Percentiles rank a stretch among this genome's conserved stretches.
Conservation (phyloP, 1,140 invertebrate genomes). For the Drosophila obscura region DNA sequence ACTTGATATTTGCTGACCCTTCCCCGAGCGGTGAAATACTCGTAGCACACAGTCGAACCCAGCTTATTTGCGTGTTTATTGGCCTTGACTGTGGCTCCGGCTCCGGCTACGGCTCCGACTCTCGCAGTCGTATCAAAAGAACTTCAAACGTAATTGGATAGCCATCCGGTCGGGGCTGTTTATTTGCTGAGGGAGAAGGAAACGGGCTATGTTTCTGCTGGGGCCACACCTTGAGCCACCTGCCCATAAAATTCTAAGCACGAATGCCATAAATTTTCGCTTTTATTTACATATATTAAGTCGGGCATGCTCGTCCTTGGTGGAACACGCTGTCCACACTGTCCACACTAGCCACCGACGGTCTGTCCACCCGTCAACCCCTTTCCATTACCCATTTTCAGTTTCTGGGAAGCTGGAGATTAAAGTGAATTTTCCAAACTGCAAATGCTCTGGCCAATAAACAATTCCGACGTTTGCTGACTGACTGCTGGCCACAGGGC, state of each 20-base stretch:
- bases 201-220: constrained; percentile 16
- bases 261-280: constrained; percentile 76
- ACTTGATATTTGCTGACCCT: constrained; percentile 44
- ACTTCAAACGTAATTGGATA: constrained; percentile 79
- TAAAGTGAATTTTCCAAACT: constrained; percentile 55
- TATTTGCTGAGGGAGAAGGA: constrained; percentile 36
- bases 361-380: constrained; percentile 2
- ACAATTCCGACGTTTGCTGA: constrained; percentile 54
- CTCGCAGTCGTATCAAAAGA: constrained; percentile 38
- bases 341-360: too few species aligned
- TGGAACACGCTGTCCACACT: too few species aligned
- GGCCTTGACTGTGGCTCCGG: constrained; percentile 48
- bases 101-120: constrained; percentile 19
- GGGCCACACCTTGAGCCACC: constrained; percentile 60
- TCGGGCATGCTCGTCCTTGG: constrained; percentile 9
- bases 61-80: constrained; percentile 80
- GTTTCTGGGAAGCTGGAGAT: constrained; percentile 23
- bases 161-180: constrained; percentile 30
- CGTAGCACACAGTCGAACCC: constrained; percentile 28
- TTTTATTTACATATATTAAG: constrained; percentile 77
- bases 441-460: constrained; percentile 55
- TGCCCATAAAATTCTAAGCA: constrained; percentile 71
- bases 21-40: constrained; percentile 27
- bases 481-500: constrained; percentile 43
- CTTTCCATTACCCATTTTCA: constrained; percentile 9